phyloP scores from a whole-genome alignment of 2,113 vertebrate species.

The Crotalus helleri region DNA sequence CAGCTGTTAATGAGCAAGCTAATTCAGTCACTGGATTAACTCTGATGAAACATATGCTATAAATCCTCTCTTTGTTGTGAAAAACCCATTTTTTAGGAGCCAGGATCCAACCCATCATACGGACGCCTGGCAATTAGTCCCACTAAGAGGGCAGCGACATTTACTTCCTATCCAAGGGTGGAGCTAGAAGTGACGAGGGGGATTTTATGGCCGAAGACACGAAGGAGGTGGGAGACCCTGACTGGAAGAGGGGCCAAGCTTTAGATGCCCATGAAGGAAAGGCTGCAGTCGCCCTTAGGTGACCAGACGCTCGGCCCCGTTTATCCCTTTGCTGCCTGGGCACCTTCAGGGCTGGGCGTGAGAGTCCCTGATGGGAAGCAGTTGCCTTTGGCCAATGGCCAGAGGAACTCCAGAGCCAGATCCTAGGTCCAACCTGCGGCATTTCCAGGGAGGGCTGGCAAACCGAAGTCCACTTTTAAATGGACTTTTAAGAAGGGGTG shows the following conservation, averaged over 20 bases:
- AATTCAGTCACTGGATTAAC: conserved; percentile 22
- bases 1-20: conserved; percentile 44
- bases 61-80: not conserved
- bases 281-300: not conserved
- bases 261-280: not conserved
- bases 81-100: not conserved
- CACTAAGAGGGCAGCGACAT: not conserved
- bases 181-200: not conserved
- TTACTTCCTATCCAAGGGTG: not conserved
- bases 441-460: not conserved
- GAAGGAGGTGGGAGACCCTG: not conserved
- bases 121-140: not conserved
- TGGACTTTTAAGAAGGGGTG: not conserved
- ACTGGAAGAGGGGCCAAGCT: not conserved
- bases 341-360: not conserved
- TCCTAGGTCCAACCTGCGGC: not conserved
- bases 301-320: not conserved
- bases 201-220: too few relatives aligned
- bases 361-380: not conserved
- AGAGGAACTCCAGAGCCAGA: not conserved
- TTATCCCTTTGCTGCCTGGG: not conserved
- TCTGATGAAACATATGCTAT: conserved; percentile 2
- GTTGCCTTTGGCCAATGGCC: not conserved
- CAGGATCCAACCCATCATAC: not conserved
- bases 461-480: not conserved